Conservation (phyloP, 1,140 invertebrate genomes). For the Drosophila oshimai region DNA sequence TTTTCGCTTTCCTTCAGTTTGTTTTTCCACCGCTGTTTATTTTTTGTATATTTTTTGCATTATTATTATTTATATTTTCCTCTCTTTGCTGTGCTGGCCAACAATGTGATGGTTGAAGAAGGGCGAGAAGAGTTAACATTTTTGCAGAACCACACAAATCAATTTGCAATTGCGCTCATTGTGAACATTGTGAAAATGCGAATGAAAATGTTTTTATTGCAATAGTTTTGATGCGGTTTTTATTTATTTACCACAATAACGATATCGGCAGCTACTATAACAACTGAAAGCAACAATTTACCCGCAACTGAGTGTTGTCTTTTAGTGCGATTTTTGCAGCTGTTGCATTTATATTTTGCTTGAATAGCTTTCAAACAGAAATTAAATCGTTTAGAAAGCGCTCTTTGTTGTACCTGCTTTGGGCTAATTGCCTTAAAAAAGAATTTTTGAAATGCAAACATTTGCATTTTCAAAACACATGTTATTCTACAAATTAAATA, state of each 20-base stretch:
- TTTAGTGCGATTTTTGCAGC: slow-evolving; percentile 44
- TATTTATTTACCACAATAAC: slow-evolving; percentile 57
- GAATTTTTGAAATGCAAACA: not conserved
- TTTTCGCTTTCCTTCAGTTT: slow-evolving; percentile 13
- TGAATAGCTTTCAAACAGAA: not conserved
- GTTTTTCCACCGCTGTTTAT: slow-evolving; percentile 10
- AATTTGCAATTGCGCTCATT: slow-evolving; percentile 66
- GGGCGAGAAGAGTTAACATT: slow-evolving; percentile 15
- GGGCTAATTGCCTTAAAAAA: slow-evolving; percentile 18
- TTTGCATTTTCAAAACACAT: slow-evolving; percentile 2
- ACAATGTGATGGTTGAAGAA: not conserved
- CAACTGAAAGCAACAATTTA: slow-evolving; percentile 6
- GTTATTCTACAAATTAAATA: slow-evolving; percentile 23
- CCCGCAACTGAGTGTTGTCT: slow-evolving; percentile 4
- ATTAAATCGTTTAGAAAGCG: not conserved
- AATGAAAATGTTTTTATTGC: slow-evolving; percentile 57
- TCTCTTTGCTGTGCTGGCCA: not conserved
- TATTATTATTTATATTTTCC: slow-evolving; percentile 26
- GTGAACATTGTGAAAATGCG: slow-evolving; percentile 58
- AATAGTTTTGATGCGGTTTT: slow-evolving; percentile 69
- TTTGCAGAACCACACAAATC: slow-evolving; percentile 68
- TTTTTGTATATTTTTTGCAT: not conserved
- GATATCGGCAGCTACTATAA: slow-evolving; percentile 1
- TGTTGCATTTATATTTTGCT: slow-evolving; percentile 31
- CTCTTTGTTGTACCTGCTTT: slow-evolving; percentile 7